Percentiles rank a stretch among this genome's conserved stretches.
These are phyloP conservation scores for Patella pellucida DNA, from an alignment of 2,888 invertebrate species.

Conservation along the genomic window DNA sequence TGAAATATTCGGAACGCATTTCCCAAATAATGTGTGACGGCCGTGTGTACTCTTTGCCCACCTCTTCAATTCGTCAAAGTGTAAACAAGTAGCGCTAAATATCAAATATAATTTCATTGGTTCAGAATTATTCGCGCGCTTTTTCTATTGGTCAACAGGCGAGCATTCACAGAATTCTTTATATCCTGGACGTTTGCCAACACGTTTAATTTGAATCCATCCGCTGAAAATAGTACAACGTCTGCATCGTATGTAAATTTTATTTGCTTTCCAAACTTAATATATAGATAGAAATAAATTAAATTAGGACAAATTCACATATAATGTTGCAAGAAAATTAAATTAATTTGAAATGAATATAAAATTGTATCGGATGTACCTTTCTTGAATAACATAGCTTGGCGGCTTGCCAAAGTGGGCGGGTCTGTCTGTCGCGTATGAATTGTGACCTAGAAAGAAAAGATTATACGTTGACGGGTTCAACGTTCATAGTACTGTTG, in stretches of 20 bases:
- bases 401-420: slow-evolving; percentile 45
- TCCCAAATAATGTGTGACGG: too few relatives aligned
- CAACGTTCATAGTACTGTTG: slow-evolving; percentile 56
- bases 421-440: slow-evolving; percentile 32
- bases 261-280: too few relatives aligned
- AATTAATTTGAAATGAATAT: too few relatives aligned
- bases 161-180: slow-evolving; percentile 19
- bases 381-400: slow-evolving; percentile 18
- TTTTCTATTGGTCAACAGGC: neutral
- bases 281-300: too few relatives aligned
- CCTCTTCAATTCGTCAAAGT: neutral
- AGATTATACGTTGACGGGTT: slow-evolving; percentile 42
- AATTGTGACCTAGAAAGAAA: slow-evolving; percentile 41
- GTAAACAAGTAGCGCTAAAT: neutral
- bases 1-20: too few relatives aligned
- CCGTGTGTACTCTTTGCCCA: neutral
- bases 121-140: neutral
- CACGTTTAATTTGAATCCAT: neutral
- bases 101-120: neutral
- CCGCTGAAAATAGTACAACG: slow-evolving; percentile 29
- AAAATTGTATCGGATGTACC: too few relatives aligned
- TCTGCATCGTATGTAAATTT: slow-evolving; percentile 12
- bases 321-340: too few relatives aligned
- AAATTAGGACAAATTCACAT: too few relatives aligned
- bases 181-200: neutral